Evolutionary conservation across 2,113 vertebrate species (phyloP).

Genomic region (Anolis carolinensis): DNA sequence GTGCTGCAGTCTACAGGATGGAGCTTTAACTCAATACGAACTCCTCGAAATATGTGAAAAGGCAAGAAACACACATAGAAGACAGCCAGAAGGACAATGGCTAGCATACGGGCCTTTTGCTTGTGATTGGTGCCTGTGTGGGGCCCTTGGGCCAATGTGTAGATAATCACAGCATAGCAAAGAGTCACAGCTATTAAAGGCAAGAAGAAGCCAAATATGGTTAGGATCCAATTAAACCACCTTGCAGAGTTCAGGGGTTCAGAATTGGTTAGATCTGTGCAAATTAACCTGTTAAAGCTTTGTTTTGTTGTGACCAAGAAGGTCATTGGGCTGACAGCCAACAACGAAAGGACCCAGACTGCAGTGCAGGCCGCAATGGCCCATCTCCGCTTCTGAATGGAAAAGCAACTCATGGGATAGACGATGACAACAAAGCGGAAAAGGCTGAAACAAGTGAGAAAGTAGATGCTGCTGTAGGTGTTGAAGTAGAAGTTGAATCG

Average conservation of each 20-base stretch:
- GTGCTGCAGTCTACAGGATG: conserved; percentile 35
- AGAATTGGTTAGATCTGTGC: conserved; percentile 68
- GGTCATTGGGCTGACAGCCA: conserved; percentile 63
- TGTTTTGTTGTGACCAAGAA: conserved; percentile 44
- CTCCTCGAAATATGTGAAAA: conserved; percentile 65
- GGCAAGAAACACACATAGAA: conserved; percentile 78
- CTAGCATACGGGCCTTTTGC: conserved; percentile 71
- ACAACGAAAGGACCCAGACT: conserved; percentile 65
- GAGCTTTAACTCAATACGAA: conserved; percentile 52
- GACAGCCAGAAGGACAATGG: conserved; percentile 73
- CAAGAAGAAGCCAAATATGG: conserved; percentile 69
- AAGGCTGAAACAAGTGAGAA: conserved; percentile 89
- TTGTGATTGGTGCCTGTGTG: conserved; percentile 39
- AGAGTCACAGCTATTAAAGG: conserved; percentile 75
- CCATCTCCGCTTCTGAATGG: conserved; percentile 62
- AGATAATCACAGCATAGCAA: conserved; percentile 74
- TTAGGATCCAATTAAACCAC: conserved; percentile 75
- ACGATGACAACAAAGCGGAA: conserved; percentile 84
- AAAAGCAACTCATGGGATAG: conserved; percentile 64
- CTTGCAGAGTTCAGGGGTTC: conserved; percentile 19
- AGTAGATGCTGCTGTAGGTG: conserved; percentile 89
- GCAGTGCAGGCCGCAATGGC: conserved; percentile 53
- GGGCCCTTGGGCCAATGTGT: conserved; percentile 66
- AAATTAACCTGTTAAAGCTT: conserved; percentile 42
- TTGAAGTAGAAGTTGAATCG: conserved; percentile 91